A percentile compares a stretch with the other conserved stretches of the same genome.
These are phyloP conservation scores for Tolmerus cingulatus DNA, from an alignment of 2,888 invertebrate species.

Conservation along the genomic window DNA sequence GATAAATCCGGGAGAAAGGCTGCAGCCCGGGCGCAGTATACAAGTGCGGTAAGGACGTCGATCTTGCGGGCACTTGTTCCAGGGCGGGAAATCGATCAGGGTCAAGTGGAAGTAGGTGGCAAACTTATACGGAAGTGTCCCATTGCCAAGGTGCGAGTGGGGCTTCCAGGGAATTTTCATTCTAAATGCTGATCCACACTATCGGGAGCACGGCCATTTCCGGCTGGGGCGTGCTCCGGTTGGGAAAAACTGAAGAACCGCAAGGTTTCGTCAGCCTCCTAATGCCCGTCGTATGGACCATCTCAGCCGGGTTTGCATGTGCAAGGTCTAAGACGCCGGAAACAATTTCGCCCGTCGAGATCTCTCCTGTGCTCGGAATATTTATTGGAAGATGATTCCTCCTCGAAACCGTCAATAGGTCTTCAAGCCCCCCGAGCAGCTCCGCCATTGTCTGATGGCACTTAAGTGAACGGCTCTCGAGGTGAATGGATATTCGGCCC, in stretches of 20 bases:
- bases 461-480: constrained; percentile 40
- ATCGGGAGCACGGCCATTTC: not conserved
- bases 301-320: not conserved
- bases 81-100: not conserved
- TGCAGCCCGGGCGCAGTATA: not conserved
- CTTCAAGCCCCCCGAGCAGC: constrained; percentile 20
- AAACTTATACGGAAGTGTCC: not conserved
- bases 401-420: constrained; percentile 2
- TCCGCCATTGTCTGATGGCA: constrained; percentile 36
- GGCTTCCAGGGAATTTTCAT: not conserved
- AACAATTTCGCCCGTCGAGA: not conserved
- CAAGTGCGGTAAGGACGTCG: not conserved
- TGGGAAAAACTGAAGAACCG: not conserved
- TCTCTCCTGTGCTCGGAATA: not conserved
- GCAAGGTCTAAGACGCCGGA: not conserved
- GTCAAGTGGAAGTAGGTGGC: not conserved
- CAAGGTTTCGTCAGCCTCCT: not conserved
- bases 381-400: not conserved
- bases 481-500: constrained; percentile 34
- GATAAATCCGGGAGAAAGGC: not conserved
- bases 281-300: not conserved
- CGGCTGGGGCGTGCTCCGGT: not conserved
- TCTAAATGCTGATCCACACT: not conserved
- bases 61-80: not conserved
- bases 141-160: not conserved